Conservation (phyloP, 1,140 invertebrate species). For the Ctenoplectra terminalis region DNA sequence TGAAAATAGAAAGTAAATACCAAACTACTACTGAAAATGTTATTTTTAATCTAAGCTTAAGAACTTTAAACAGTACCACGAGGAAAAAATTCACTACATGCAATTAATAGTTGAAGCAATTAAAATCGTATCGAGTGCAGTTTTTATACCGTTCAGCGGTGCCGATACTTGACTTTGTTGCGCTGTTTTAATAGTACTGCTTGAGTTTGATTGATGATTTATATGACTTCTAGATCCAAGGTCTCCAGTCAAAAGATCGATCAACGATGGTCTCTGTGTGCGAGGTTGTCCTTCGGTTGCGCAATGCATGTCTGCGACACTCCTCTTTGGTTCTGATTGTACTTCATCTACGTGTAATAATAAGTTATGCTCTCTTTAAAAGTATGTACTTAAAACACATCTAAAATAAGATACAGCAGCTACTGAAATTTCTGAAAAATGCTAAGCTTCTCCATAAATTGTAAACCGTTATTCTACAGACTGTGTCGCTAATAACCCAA, state of each 20-base stretch:
- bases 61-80: too few species aligned
- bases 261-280: slow-evolving; percentile 80
- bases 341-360: slow-evolving; percentile 71
- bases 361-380: too few species aligned
- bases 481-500: too few species aligned
- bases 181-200: slow-evolving; percentile 72
- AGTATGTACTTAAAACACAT: too few species aligned
- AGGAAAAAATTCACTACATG: background rate
- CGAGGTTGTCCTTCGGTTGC: slow-evolving; percentile 73
- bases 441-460: too few species aligned
- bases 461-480: too few species aligned
- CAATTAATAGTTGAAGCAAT: background rate
- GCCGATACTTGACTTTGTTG: slow-evolving; percentile 72
- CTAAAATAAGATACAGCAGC: too few species aligned
- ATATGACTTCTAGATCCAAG: slow-evolving; percentile 76
- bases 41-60: too few species aligned
- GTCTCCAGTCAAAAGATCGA: slow-evolving; percentile 80
- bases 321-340: slow-evolving; percentile 80
- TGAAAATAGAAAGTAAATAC: too few species aligned
- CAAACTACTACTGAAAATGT: too few species aligned
- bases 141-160: slow-evolving; percentile 53
- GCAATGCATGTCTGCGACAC: slow-evolving; percentile 78
- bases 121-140: slow-evolving; percentile 57
- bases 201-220: slow-evolving; percentile 77
- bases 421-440: too few species aligned